Conservation (phyloP, 1,140 invertebrate species). For the Saccostrea cuccullata region DNA sequence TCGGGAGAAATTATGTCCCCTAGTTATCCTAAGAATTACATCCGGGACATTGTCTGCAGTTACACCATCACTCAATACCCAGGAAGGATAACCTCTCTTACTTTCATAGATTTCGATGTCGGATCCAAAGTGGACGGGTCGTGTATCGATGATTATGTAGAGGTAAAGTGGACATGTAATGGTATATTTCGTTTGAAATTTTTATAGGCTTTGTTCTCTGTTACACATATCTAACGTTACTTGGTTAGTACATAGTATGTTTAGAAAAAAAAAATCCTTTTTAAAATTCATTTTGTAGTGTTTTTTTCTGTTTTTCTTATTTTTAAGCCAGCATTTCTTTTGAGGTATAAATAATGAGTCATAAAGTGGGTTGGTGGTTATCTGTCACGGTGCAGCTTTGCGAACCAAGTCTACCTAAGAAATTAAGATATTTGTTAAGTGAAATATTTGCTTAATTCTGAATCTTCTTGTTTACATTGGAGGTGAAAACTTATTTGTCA, state of each 20-base stretch:
- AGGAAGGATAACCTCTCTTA: slow-evolving; percentile 2
- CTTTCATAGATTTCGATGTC: slow-evolving; percentile 19
- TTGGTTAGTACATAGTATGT: too few relatives aligned
- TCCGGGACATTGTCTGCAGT: slow-evolving; percentile 7
- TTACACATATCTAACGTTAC: too few relatives aligned
- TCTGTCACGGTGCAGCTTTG: neutral
- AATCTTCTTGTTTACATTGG: neutral
- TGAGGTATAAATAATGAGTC: too few relatives aligned
- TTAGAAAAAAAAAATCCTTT: too few relatives aligned
- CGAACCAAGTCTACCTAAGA: neutral
- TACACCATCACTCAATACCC: neutral
- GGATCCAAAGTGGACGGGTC: neutral
- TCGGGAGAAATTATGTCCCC: slow-evolving; percentile 17
- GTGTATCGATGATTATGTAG: slow-evolving; percentile 41
- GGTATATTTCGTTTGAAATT: too few relatives aligned
- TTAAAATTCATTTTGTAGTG: too few relatives aligned
- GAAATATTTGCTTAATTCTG: neutral
- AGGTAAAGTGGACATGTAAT: slow-evolving; percentile 13
- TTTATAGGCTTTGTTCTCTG: too few relatives aligned
- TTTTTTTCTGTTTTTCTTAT: too few relatives aligned
- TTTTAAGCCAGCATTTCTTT: too few relatives aligned
- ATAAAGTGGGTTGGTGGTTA: too few relatives aligned
- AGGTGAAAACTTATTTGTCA: slow-evolving; percentile 5
- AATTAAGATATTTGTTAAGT: neutral
- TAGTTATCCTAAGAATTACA: slow-evolving; percentile 35